phyloP scores from a whole-genome alignment of 2,888 invertebrate genomes.

The Ormyrus pomaceus region DNA sequence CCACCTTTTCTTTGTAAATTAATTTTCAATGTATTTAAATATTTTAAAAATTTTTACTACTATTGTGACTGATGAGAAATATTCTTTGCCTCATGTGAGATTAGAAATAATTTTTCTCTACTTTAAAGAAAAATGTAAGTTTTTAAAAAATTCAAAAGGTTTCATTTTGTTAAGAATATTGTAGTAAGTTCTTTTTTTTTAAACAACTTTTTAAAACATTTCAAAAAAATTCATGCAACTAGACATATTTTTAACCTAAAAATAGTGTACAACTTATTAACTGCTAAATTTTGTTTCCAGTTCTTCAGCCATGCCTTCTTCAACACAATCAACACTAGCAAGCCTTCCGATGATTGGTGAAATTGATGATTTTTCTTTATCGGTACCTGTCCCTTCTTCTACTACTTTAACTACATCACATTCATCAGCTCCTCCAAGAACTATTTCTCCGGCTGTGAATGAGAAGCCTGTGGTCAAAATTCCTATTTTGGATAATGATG shows the following conservation, averaged over 20 bases:
- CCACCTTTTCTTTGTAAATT: neutral
- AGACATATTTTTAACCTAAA: no score
- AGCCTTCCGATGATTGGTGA: constrained; percentile 87
- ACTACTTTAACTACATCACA: constrained; percentile 59
- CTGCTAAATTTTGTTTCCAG: constrained; percentile 69
- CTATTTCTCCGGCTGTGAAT: constrained; percentile 55
- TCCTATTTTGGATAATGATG: constrained; percentile 59
- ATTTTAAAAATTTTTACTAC: neutral
- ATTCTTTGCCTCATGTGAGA: no score
- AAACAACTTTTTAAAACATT: no score
- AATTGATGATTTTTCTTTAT: constrained; percentile 75
- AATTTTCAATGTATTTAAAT: neutral
- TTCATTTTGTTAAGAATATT: no score
- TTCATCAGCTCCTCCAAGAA: constrained; percentile 64
- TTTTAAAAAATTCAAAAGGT: no score
- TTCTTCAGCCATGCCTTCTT: constrained; percentile 79
- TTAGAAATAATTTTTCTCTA: no score
- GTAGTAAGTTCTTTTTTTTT: no score
- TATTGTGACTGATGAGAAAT: no score
- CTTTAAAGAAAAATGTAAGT: no score
- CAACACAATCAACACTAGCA: constrained; percentile 82
- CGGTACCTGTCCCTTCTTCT: constrained; percentile 59
- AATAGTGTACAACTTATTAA: no score
- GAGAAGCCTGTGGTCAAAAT: constrained; percentile 52
- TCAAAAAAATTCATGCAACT: no score